Evolutionary conservation across 2,888 invertebrate species (phyloP).

Genomic region (Allacma fusca): DNA sequence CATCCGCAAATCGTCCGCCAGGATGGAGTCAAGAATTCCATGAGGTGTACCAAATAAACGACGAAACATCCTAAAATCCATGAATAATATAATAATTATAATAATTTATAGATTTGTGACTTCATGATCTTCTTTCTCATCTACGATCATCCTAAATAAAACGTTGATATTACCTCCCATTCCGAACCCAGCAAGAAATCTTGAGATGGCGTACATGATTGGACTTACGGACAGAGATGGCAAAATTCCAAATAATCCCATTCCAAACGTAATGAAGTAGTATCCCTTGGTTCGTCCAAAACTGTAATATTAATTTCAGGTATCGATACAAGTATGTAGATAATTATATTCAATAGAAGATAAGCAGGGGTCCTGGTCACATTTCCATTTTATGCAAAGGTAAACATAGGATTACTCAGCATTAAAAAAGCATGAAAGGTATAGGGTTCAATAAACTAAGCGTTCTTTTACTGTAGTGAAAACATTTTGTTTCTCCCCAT

Average conservation of each 20-base stretch:
- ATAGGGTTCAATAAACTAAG: too few species aligned
- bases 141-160: too few species aligned
- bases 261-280: conserved; percentile 49
- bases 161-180: conserved; percentile 51
- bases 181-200: conserved; percentile 57
- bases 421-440: too few species aligned
- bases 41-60: conserved; percentile 56
- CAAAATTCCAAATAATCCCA: conserved; percentile 55
- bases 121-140: too few species aligned
- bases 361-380: too few species aligned
- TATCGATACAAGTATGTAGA: neutral
- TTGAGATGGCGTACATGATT: conserved; percentile 46
- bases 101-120: neutral
- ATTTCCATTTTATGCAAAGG: too few species aligned
- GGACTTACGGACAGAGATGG: conserved; percentile 49
- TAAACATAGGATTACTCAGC: too few species aligned
- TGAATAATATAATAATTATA: too few species aligned
- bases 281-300: conserved; percentile 58
- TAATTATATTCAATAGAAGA: too few species aligned
- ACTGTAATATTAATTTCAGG: conserved; percentile 34
- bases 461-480: too few species aligned
- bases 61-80: conserved; percentile 45
- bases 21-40: conserved; percentile 59
- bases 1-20: conserved; percentile 58
- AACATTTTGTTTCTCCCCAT: too few species aligned